These are phyloP conservation scores for Macaca fascicularis DNA, from an alignment of 2,113 vertebrate species.

Conservation along the genomic window T2T-MFA8v1.1 NC_088375.1:41404001-41404500, in stretches of 20 bases:
- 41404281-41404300: background rate
- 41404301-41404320: background rate
- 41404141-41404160: background rate
- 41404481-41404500: slow-evolving; percentile 1
- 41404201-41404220: background rate
- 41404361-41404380: background rate
- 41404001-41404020: background rate
- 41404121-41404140: background rate
- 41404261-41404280: background rate
- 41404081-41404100: background rate
- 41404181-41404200: background rate
- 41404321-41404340: background rate
- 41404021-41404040: background rate
- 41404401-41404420: background rate
- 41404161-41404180: background rate
- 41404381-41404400: background rate
- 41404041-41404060: background rate
- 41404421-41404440: background rate
- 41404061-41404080: background rate
- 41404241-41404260: background rate
- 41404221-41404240: background rate
- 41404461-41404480: background rate
- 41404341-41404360: background rate
- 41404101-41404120: background rate
- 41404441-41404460: slow-evolving; percentile 18